Conservation (phyloP, 2,113 vertebrate species). For the Vidua chalybeata region DNA sequence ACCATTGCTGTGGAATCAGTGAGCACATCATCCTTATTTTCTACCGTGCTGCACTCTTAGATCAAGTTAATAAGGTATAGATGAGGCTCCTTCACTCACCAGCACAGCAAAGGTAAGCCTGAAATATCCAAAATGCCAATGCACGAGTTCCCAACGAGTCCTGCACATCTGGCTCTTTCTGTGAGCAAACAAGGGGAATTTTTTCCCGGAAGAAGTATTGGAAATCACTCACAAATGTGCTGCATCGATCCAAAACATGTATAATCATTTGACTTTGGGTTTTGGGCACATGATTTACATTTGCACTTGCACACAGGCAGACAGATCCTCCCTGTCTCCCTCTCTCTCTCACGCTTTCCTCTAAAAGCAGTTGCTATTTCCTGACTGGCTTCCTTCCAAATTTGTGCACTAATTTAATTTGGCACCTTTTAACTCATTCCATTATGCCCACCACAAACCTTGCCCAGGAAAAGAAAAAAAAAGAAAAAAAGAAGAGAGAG, state of each 20-base stretch:
- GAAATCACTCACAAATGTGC: neutral
- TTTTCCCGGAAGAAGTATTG: neutral
- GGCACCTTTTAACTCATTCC: conserved; percentile 19
- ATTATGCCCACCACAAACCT: neutral
- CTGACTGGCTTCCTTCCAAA: conserved; percentile 18
- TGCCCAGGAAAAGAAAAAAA: neutral
- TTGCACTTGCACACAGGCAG: neutral
- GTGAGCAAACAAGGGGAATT: neutral
- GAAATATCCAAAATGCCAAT: neutral
- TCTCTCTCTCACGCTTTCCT: neutral
- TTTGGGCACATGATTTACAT: neutral
- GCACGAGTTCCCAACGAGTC: neutral
- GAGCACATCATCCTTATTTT: neutral
- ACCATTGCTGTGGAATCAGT: neutral
- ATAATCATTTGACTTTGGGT: neutral
- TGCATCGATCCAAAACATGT: neutral
- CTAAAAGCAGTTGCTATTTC: conserved; percentile 13
- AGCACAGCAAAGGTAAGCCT: neutral
- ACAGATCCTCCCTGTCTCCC: neutral
- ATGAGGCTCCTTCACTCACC: neutral
- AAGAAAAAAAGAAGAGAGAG: neutral
- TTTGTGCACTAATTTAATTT: conserved; percentile 40
- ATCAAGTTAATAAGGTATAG: neutral
- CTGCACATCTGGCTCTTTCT: neutral
- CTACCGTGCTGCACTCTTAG: neutral